Evolutionary conservation across 2,113 vertebrate species (phyloP).

Genomic region (Halichoerus grypus): DNA sequence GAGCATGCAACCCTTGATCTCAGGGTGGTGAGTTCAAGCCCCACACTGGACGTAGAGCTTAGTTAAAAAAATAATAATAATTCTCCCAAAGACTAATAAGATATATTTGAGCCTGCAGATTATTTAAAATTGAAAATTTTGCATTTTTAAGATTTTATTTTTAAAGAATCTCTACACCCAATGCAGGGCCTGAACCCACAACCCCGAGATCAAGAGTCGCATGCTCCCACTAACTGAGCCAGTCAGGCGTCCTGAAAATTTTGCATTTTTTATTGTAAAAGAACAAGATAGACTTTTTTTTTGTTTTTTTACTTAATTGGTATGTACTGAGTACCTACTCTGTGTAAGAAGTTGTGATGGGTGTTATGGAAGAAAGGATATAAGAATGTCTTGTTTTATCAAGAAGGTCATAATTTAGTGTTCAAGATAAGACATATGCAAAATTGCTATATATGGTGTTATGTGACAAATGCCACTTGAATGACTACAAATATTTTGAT

Average conservation of each 20-base stretch:
- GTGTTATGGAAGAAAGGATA: neutral
- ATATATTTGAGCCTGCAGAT: neutral
- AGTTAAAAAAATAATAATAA: neutral
- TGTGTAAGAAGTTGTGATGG: neutral
- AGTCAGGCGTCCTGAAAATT: neutral
- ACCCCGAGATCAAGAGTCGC: neutral
- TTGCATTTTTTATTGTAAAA: constrained; percentile 12
- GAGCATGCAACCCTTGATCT: neutral
- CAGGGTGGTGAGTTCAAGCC: neutral
- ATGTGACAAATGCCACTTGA: neutral
- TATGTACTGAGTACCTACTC: neutral
- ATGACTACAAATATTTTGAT: constrained; percentile 15
- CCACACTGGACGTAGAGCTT: neutral
- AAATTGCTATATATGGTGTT: constrained; percentile 1
- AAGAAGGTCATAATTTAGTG: neutral
- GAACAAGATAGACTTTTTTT: neutral
- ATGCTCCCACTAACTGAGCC: neutral
- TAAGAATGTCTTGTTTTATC: constrained; percentile 34
- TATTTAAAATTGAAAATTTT: neutral
- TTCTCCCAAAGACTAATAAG: neutral
- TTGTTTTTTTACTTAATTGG: neutral
- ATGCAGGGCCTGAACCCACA: neutral
- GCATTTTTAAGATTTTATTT: neutral
- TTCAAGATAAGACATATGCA: constrained; percentile 2
- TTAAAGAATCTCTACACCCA: neutral